Evolutionary conservation across 1,140 invertebrate genomes (phyloP).

Genomic region (Cyrtorhinus lividipennis): DNA sequence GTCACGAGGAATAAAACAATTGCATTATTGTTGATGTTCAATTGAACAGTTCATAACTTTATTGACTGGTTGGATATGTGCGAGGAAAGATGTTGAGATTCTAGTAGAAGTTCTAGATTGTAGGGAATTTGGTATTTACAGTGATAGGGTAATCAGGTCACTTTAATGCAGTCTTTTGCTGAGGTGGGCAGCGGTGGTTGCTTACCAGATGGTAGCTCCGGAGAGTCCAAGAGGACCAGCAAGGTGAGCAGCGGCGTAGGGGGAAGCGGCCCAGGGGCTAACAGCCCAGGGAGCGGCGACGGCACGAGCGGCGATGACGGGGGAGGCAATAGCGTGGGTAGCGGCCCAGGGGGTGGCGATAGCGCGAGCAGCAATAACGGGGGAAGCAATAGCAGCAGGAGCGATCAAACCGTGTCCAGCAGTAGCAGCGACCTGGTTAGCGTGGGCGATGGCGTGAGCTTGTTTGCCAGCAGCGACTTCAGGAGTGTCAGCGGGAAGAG

Average conservation of each 20-base stretch:
- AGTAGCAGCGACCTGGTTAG: slow-evolving; percentile 24
- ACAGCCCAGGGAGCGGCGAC: neutral
- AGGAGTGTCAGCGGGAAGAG: slow-evolving; percentile 35
- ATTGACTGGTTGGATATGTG: too few relatives aligned
- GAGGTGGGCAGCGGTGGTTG: neutral
- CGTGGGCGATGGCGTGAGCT: slow-evolving; percentile 29
- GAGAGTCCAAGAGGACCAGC: neutral
- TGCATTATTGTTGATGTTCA: too few relatives aligned
- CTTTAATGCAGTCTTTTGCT: neutral
- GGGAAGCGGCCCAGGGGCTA: neutral
- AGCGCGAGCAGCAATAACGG: neutral
- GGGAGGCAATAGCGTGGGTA: neutral
- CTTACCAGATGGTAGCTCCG: neutral
- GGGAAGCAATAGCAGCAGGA: neutral
- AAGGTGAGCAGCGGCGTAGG: neutral
- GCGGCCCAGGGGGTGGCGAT: neutral
- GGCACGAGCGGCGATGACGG: neutral
- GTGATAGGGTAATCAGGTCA: neutral
- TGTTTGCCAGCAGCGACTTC: slow-evolving; percentile 36
- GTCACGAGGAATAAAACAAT: too few relatives aligned
- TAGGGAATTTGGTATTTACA: neutral
- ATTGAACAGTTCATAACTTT: too few relatives aligned
- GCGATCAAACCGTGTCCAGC: slow-evolving; percentile 26
- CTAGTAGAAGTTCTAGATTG: too few relatives aligned
- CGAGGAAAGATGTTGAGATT: too few relatives aligned